These are phyloP conservation scores for Onychomys leucogaster DNA, from an alignment of 2,797 vertebrate genomes.

Conservation along the genomic window DNA sequence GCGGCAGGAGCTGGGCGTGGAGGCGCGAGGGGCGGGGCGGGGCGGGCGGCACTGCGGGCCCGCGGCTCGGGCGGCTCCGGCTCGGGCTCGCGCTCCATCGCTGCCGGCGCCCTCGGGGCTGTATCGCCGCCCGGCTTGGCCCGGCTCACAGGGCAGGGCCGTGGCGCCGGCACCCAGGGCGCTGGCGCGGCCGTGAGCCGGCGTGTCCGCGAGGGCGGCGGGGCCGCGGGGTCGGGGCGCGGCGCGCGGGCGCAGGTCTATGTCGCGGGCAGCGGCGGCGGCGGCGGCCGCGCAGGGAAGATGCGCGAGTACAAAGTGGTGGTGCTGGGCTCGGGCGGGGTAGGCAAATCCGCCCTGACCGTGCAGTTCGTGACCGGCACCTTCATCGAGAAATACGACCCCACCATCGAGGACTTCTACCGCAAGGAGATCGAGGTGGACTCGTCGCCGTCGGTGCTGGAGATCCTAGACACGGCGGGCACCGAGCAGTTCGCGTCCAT, in stretches of 20 bases:
- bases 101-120: slow-evolving; percentile 39
- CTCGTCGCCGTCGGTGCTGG: slow-evolving; percentile 96
- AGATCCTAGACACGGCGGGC: slow-evolving; percentile 98
- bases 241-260: slow-evolving; percentile 81
- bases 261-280: slow-evolving; percentile 83
- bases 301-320: slow-evolving; percentile 99
- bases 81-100: slow-evolving; percentile 23
- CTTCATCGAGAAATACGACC: slow-evolving; percentile 99
- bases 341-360: slow-evolving; percentile 98
- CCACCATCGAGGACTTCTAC: slow-evolving; percentile 99
- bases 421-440: slow-evolving; percentile 99
- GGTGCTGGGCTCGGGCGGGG: slow-evolving; percentile 97
- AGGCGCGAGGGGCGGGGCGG: slow-evolving; percentile 75
- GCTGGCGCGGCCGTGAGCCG: slow-evolving; percentile 73
- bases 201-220: slow-evolving; percentile 68
- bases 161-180: slow-evolving; percentile 58
- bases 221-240: slow-evolving; percentile 68
- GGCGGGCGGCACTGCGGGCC: slow-evolving; percentile 77
- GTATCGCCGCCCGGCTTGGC: slow-evolving; percentile 59
- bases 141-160: slow-evolving; percentile 72
- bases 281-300: slow-evolving; percentile 84
- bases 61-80: slow-evolving; percentile 76
- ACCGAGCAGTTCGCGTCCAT: slow-evolving; percentile 99
- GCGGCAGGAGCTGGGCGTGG: slow-evolving; percentile 77
- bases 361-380: slow-evolving; percentile 98